Conservation (phyloP, 1,140 invertebrate species). For the Nymphalis io region DNA sequence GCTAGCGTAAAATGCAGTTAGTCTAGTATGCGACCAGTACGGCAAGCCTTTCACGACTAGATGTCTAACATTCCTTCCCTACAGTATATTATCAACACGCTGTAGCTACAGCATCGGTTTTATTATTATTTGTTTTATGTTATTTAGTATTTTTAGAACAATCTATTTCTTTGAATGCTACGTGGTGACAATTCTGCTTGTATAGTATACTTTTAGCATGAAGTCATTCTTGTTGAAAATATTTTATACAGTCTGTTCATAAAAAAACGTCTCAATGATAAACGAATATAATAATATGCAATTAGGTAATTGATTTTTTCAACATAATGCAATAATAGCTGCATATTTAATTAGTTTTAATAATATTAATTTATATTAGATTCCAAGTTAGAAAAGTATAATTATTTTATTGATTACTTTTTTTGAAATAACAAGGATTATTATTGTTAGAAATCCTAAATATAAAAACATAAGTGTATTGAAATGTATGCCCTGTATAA, state of each 20-base stretch:
- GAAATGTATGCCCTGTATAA: constrained; percentile 31
- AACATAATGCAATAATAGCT: too few species aligned
- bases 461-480: not conserved
- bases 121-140: not conserved
- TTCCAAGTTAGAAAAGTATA: too few species aligned
- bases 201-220: constrained; percentile 61
- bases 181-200: constrained; percentile 30
- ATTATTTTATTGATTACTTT: not conserved
- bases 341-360: too few species aligned
- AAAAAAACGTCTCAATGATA: not conserved
- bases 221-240: constrained; percentile 63
- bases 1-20: constrained; percentile 48
- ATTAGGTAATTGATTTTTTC: too few species aligned
- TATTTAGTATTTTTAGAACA: not conserved
- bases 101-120: constrained; percentile 10
- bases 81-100: constrained; percentile 30
- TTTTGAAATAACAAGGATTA: not conserved
- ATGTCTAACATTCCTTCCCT: constrained; percentile 48
- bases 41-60: constrained; percentile 54
- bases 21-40: constrained; percentile 48
- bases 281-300: too few species aligned
- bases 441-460: not conserved
- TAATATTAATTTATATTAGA: too few species aligned
- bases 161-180: constrained; percentile 45
- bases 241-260: constrained; percentile 51